Conservation (phyloP, 2,797 vertebrate genomes). For the Peromyscus attwateri region DNA sequence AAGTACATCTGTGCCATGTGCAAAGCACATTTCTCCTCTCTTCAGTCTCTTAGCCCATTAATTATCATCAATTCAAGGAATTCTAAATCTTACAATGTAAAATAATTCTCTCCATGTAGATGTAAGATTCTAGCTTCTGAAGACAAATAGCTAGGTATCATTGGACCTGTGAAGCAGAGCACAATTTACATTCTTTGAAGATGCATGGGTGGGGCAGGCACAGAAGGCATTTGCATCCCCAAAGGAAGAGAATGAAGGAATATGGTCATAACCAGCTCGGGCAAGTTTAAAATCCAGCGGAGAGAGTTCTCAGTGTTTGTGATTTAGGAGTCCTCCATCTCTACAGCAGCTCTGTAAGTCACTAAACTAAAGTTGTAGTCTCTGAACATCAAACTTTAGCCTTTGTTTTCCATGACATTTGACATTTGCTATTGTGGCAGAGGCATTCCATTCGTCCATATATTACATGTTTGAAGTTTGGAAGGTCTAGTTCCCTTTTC, state of each 20-base stretch:
- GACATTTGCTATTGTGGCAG: background rate
- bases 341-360: background rate
- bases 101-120: background rate
- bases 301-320: background rate
- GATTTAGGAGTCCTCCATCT: background rate
- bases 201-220: background rate
- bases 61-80: background rate
- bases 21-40: background rate
- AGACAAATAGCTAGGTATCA: background rate
- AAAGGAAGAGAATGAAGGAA: background rate
- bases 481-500: background rate
- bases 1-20: background rate
- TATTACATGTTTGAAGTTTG: constrained; percentile 14
- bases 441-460: background rate
- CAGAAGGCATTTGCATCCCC: background rate
- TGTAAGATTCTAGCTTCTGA: background rate
- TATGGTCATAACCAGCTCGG: background rate
- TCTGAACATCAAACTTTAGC: background rate
- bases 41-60: background rate
- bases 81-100: background rate
- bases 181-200: background rate
- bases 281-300: background rate
- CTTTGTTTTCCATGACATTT: background rate
- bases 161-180: background rate
- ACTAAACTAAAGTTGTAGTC: background rate